A percentile compares a stretch with the other conserved stretches of the same genome.
These are phyloP conservation scores for Eidolon dupreanum DNA, from an alignment of 2,797 vertebrate species.

Conservation along the genomic window DNA sequence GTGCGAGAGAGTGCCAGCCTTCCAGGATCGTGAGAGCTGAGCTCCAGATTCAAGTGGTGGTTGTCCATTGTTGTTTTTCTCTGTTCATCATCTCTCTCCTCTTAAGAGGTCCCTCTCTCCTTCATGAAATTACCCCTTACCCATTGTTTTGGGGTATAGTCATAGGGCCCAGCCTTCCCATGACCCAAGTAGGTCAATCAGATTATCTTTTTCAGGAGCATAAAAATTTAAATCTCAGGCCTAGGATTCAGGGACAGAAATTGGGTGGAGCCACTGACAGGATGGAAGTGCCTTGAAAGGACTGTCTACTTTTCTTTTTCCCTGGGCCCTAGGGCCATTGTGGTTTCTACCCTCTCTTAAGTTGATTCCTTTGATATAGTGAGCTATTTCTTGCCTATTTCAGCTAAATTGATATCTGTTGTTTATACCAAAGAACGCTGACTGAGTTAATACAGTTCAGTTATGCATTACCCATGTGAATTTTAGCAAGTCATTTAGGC, in stretches of 20 bases:
- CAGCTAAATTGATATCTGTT: neutral
- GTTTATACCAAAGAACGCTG: neutral
- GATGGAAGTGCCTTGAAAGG: neutral
- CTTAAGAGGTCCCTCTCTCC: neutral
- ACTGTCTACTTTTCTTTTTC: neutral
- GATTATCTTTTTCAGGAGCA: neutral
- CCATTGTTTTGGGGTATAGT: neutral
- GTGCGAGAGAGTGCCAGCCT: neutral
- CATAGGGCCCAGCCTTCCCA: neutral
- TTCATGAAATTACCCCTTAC: neutral
- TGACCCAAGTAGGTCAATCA: neutral
- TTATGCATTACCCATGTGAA: too few species aligned
- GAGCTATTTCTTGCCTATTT: neutral
- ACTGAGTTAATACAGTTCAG: neutral
- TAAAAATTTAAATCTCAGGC: neutral
- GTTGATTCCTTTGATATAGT: neutral
- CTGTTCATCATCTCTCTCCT: neutral
- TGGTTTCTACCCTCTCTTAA: neutral
- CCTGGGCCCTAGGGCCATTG: too few species aligned
- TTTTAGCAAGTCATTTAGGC: neutral
- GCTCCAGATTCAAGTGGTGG: neutral
- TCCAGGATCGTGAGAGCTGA: neutral
- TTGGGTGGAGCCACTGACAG: neutral
- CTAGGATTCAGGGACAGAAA: neutral
- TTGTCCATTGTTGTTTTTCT: neutral